phyloP scores from a whole-genome alignment of 2,797 vertebrate genomes.

The Champsocephalus esox region DNA sequence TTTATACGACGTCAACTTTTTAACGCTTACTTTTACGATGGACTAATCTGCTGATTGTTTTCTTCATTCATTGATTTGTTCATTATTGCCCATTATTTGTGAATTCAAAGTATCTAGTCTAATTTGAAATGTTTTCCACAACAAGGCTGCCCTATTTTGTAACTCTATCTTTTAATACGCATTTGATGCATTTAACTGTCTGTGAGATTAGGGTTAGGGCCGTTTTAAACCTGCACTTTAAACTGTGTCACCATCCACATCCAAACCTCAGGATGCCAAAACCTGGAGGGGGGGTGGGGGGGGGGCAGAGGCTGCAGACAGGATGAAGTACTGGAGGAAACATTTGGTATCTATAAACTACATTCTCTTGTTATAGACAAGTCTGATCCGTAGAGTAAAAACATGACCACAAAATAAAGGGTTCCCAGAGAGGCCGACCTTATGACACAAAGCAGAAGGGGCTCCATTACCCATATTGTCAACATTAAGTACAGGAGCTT shows the following conservation, averaged over 20 bases:
- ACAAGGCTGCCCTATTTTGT: neutral
- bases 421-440: neutral
- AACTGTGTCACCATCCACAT: too few relatives aligned
- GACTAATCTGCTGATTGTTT: too few relatives aligned
- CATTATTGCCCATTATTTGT: neutral
- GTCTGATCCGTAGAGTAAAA: constrained; percentile 17
- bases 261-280: too few relatives aligned
- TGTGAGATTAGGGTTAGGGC: too few relatives aligned
- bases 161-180: too few relatives aligned
- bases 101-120: neutral
- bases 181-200: too few relatives aligned
- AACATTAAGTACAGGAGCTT: constrained; percentile 10
- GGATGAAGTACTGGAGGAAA: constrained; percentile 7
- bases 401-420: constrained; percentile 16
- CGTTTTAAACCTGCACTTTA: too few relatives aligned
- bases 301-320: neutral
- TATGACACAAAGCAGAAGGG: constrained; percentile 11
- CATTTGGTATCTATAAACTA: constrained; percentile 57
- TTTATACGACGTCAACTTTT: too few relatives aligned
- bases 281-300: neutral
- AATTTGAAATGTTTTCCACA: too few relatives aligned
- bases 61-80: neutral
- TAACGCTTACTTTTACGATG: too few relatives aligned
- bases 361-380: constrained; percentile 5
- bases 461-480: constrained; percentile 13